Base-by-base conservation (phyloP, 2,888 invertebrate genomes). In the Dendrolimus pini region DNA sequence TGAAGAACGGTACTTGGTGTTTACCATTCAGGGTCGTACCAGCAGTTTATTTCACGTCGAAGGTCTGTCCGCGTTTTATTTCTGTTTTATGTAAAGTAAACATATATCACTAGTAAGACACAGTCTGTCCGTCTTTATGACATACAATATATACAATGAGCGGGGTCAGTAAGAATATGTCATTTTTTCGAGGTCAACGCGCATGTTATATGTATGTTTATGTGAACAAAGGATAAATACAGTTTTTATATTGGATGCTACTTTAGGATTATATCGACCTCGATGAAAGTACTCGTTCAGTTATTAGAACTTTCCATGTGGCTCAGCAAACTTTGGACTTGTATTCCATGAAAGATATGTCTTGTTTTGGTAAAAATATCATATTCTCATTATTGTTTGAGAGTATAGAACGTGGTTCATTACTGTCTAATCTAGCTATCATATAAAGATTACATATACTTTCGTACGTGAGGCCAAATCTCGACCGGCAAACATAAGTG, bases 11-110 rank as follows among this genome's bases (percentile, higher is more conserved):
- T 72, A 80, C 74, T 70, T 60, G 55, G 59, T 71, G 65, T 75
- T 75, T 68, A 72, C 64, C 71, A 73, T 75, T 78, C 78, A 82
- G 82, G 80, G 79, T 74, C 77, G 68, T 53, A 61, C 60, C 62
- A 68, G 68, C 70, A 63, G 69, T 74, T 72, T 69, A 72, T 68
- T 67, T 63, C 62, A 67, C 57, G 58, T 13, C 56, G 54, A 56
- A 60, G 56, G 55, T 55, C 55, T 55, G 18, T 56, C 57, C 58
- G 30, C 62, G 56, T 67, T 52, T 47, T 56, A 56, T 56, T 7
- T 41, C 14, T 56, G 54, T 18, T 18, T 54, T 13, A 54, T 10
- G 13, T 13, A 18, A 14, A 41, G 30, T 12, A 54, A 47, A 47
- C 47, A 47, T 47, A 47, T 12, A 47, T 9, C 9, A 47, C 47